Conservation (phyloP, 2,113 vertebrate species). For the Aramus guarauna region DNA sequence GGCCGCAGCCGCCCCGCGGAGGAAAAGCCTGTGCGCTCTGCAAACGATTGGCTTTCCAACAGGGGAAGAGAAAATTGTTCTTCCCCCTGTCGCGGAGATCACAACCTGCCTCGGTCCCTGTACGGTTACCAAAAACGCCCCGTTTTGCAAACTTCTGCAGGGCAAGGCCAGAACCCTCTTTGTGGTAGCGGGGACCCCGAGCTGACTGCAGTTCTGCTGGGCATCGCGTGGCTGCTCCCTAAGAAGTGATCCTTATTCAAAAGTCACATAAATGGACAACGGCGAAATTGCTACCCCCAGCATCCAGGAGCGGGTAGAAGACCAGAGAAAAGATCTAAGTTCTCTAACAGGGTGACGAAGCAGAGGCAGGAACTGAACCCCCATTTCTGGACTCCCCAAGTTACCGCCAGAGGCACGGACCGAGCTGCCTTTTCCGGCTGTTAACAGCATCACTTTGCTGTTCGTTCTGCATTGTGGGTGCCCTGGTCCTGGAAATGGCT, state of each 20-base stretch:
- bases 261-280: fast-evolving
- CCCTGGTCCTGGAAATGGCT: fast-evolving
- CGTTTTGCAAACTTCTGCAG: fast-evolving
- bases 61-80: fast-evolving
- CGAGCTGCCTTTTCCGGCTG: fast-evolving
- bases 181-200: not conserved
- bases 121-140: fast-evolving
- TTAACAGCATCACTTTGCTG: fast-evolving
- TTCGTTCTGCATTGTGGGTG: fast-evolving
- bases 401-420: fast-evolving
- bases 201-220: fast-evolving
- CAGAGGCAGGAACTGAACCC: not conserved
- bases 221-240: fast-evolving
- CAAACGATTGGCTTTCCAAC: fast-evolving
- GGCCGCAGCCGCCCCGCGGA: not conserved
- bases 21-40: fast-evolving
- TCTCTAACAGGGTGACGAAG: fast-evolving
- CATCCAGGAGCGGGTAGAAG: fast-evolving
- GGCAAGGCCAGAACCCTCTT: fast-evolving
- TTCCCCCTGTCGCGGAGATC: fast-evolving
- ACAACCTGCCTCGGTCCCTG: fast-evolving
- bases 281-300: fast-evolving
- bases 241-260: fast-evolving
- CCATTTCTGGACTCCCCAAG: fast-evolving
- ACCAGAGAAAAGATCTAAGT: fast-evolving